phyloP scores from a whole-genome alignment of 2,797 vertebrate species.

The Borostomias antarcticus region DNA sequence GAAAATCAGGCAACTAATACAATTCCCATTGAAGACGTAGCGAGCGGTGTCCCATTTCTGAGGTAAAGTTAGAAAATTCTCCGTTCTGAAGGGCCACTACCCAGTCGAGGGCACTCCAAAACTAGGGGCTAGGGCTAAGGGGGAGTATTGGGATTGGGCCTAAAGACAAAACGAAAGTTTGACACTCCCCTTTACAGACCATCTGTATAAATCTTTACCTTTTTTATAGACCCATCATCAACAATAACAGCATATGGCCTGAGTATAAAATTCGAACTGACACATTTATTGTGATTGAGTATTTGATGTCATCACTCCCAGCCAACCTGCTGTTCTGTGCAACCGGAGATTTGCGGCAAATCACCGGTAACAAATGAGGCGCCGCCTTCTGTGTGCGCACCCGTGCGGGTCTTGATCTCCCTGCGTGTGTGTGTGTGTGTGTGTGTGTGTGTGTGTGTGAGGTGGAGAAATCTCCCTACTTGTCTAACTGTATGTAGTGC shows the following conservation, averaged over 20 bases:
- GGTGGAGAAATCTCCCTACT: neutral
- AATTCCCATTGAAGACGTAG: too few relatives aligned
- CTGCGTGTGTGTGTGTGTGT: neutral
- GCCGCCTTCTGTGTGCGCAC: neutral
- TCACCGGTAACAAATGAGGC: conserved; percentile 13
- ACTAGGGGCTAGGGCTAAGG: too few relatives aligned
- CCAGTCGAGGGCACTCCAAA: too few relatives aligned
- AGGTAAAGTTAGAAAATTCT: too few relatives aligned
- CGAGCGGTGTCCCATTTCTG: too few relatives aligned
- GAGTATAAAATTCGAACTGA: neutral
- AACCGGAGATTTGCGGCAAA: conserved; percentile 1
- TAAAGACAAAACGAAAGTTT: too few relatives aligned
- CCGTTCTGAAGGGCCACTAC: too few relatives aligned
- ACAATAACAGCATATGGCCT: neutral
- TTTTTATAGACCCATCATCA: conserved; percentile 4
- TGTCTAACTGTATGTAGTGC: neutral
- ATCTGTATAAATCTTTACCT: conserved; percentile 1
- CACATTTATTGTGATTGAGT: conserved; percentile 12
- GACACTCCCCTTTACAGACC: neutral
- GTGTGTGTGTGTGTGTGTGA: neutral
- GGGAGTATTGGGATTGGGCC: too few relatives aligned
- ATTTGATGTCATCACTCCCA: conserved; percentile 12
- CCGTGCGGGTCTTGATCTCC: neutral
- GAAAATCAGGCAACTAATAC: too few relatives aligned
- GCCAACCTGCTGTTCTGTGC: conserved; percentile 5